A percentile compares a stretch with the other conserved stretches of the same genome.
These are phyloP conservation scores for Urocitellus parryii DNA, from an alignment of 2,113 vertebrate genomes.

Conservation along the genomic window DNA sequence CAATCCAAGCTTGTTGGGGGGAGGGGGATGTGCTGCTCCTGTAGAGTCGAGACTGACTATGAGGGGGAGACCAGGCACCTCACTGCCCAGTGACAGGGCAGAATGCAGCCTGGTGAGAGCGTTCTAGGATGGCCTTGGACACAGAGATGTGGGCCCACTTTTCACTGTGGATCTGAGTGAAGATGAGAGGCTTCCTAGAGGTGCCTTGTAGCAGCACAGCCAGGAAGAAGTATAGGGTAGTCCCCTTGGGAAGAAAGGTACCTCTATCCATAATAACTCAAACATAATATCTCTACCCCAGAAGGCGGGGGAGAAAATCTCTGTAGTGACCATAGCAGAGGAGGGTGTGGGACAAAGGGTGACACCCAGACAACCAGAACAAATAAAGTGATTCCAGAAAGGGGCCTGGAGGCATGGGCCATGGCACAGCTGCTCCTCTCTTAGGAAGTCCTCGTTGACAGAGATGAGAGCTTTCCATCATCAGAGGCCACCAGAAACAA, in stretches of 20 bases:
- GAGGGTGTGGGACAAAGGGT: not conserved
- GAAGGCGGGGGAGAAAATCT: slow-evolving; percentile 25
- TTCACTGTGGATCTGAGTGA: not conserved
- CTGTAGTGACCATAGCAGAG: not conserved
- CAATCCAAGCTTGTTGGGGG: not conserved
- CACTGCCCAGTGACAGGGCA: not conserved
- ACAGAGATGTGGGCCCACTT: not conserved
- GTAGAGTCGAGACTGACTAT: not conserved
- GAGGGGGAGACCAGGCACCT: not conserved
- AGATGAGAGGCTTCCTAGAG: not conserved
- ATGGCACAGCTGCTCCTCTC: not conserved
- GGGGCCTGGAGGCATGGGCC: not conserved
- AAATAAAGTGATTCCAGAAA: not conserved
- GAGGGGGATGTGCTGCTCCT: not conserved
- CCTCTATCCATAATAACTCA: not conserved
- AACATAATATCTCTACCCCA: not conserved
- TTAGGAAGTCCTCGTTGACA: not conserved
- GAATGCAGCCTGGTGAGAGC: not conserved
- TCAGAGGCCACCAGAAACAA: not conserved
- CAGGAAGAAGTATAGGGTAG: not conserved
- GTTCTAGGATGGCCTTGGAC: not conserved
- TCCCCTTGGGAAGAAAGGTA: not conserved
- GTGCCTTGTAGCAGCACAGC: not conserved
- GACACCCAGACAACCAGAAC: not conserved
- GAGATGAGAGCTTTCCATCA: not conserved